Evolutionary conservation across 1,140 invertebrate genomes (phyloP).

Genomic region (Eueides isabella): DNA sequence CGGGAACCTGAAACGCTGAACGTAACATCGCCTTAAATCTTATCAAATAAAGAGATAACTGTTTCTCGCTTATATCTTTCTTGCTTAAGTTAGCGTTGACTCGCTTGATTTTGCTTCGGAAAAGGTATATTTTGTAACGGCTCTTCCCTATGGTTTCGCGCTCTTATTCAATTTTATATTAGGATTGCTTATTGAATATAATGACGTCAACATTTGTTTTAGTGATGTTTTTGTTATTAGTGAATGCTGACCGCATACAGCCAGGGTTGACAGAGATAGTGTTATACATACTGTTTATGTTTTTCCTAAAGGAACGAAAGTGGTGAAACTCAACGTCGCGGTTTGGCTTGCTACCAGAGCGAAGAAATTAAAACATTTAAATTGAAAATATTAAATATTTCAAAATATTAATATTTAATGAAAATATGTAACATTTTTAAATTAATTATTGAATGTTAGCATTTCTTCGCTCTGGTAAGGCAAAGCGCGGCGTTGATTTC

Average conservation of each 20-base stretch:
- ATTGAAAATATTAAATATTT: no score
- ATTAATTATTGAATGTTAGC: no score
- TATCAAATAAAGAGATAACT: conserved; percentile 1
- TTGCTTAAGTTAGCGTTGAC: not conserved
- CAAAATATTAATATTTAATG: no score
- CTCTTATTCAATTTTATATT: not conserved
- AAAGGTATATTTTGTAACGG: no score
- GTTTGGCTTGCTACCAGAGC: no score
- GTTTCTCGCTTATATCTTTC: not conserved
- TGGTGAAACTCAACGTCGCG: no score
- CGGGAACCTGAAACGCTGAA: not conserved
- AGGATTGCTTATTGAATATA: conserved; percentile 3
- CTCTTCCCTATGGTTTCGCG: no score
- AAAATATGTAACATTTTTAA: no score
- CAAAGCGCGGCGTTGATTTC: no score
- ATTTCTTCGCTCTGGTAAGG: no score
- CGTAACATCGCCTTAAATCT: not conserved
- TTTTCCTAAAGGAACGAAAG: no score
- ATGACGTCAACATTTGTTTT: conserved; percentile 18
- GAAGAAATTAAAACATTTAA: no score
- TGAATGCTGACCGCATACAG: conserved; percentile 3
- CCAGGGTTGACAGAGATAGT: not conserved
- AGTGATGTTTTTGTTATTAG: conserved; percentile 16
- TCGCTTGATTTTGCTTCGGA: not conserved
- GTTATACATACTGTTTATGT: not conserved